A percentile compares a stretch with the other conserved stretches of the same genome.
Conservation (phyloP, 2,888 invertebrate genomes). For the Cosmopolites sordidus region DNA sequence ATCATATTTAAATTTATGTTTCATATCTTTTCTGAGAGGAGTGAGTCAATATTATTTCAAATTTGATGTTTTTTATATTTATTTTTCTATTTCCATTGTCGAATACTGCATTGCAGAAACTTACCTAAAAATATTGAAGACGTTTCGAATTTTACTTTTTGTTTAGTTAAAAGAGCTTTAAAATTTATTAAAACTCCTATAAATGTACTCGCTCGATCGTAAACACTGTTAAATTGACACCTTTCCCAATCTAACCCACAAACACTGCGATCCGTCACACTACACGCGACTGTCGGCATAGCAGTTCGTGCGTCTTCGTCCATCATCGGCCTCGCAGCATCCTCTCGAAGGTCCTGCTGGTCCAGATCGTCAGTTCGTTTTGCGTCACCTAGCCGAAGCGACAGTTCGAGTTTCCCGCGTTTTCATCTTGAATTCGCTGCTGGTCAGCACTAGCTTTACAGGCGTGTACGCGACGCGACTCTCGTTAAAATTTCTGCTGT, state of each 20-base stretch:
- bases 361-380: slow-evolving; percentile 22
- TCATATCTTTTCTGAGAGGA: no score
- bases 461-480: slow-evolving; percentile 11
- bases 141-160: no score
- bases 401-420: slow-evolving; percentile 4
- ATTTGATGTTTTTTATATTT: no score
- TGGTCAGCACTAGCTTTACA: background rate
- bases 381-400: slow-evolving; percentile 10
- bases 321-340: slow-evolving; percentile 33
- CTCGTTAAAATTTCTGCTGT: slow-evolving; percentile 1
- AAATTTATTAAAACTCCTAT: no score
- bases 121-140: no score
- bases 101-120: no score
- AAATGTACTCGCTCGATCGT: no score
- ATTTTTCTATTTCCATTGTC: no score
- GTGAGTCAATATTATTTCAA: no score
- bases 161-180: no score
- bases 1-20: no score
- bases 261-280: slow-evolving; percentile 14
- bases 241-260: background rate
- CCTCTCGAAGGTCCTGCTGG: slow-evolving; percentile 24
- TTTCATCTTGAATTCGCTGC: slow-evolving; percentile 10
- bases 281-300: slow-evolving; percentile 10
- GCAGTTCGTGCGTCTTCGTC: slow-evolving; percentile 32
- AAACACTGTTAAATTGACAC: background rate